phyloP scores from a whole-genome alignment of 2,888 invertebrate species.

The Tipula confusa region DNA sequence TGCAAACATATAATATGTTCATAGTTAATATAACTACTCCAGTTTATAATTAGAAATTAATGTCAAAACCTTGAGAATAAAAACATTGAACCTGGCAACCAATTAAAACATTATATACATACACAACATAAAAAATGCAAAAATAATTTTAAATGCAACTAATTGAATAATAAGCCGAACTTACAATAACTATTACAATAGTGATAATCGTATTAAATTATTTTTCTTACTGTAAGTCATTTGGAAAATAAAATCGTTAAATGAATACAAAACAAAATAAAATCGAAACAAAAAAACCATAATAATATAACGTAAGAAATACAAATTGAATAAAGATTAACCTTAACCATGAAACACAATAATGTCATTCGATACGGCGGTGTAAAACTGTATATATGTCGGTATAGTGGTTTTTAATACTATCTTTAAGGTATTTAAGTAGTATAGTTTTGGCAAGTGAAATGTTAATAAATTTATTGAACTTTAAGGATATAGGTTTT shows the following conservation, averaged over 20 bases:
- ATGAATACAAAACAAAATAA: not conserved
- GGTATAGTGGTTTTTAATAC: not conserved
- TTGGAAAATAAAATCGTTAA: not conserved
- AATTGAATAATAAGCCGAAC: not conserved
- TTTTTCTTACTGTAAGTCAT: not conserved
- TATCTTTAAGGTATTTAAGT: not conserved
- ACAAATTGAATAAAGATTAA: slow-evolving; percentile 14
- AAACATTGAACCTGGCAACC: slow-evolving; percentile 21
- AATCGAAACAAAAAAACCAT: not conserved
- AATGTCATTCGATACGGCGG: not conserved
- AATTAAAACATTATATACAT: no score
- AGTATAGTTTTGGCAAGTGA: not conserved
- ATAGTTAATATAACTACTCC: not conserved
- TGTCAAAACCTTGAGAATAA: not conserved
- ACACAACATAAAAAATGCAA: not conserved
- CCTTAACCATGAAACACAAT: slow-evolving; percentile 3
- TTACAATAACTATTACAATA: not conserved
- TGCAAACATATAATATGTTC: not conserved
- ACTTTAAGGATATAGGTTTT: not conserved
- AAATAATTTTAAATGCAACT: not conserved
- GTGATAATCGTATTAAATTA: not conserved
- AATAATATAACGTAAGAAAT: not conserved
- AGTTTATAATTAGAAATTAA: slow-evolving; percentile 20
- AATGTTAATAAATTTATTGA: not conserved
- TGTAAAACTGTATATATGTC: not conserved